Conservation (phyloP, 64 coral and sea anemone genomes). For the Trachythela sp. region DNA sequence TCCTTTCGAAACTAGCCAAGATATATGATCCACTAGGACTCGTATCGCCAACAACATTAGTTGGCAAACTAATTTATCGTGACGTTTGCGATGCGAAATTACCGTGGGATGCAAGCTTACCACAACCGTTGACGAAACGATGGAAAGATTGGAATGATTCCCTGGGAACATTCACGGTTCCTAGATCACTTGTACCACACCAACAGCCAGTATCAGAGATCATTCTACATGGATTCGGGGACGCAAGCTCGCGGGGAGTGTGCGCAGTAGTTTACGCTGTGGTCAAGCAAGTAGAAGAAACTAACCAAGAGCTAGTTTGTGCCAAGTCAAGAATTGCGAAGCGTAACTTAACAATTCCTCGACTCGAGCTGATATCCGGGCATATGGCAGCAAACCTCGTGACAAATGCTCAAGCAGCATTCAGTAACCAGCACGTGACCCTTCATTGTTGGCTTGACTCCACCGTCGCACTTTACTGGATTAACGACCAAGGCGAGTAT, state of each 20-base stretch:
- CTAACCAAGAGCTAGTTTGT: not conserved
- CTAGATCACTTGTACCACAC: conserved; percentile 13
- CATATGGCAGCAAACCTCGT: too few relatives aligned
- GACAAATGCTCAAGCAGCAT: too few relatives aligned
- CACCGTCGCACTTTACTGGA: too few relatives aligned
- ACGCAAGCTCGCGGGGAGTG: conserved; percentile 27
- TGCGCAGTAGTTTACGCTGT: conserved; percentile 34
- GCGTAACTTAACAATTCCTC: too few relatives aligned
- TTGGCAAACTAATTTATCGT: conserved; percentile 41
- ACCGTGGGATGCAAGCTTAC: conserved; percentile 22
- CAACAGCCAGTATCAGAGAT: conserved; percentile 6
- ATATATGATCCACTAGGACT: not conserved
- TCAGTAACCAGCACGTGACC: too few relatives aligned
- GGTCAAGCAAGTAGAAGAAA: conserved; percentile 20
- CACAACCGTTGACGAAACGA: conserved; percentile 22
- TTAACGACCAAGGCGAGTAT: too few relatives aligned
- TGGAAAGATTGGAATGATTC: conserved; percentile 37
- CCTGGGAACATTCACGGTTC: conserved; percentile 22
- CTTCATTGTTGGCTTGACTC: too few relatives aligned
- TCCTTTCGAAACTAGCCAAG: conserved; percentile 33
- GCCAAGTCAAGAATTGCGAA: not conserved
- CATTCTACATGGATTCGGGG: conserved; percentile 34
- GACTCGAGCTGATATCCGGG: too few relatives aligned
- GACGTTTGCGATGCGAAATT: conserved; percentile 53
- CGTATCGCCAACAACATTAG: conserved; percentile 30